These are phyloP conservation scores for Drepana falcataria DNA, from an alignment of 2,888 invertebrate species.

Conservation along the genomic window DNA sequence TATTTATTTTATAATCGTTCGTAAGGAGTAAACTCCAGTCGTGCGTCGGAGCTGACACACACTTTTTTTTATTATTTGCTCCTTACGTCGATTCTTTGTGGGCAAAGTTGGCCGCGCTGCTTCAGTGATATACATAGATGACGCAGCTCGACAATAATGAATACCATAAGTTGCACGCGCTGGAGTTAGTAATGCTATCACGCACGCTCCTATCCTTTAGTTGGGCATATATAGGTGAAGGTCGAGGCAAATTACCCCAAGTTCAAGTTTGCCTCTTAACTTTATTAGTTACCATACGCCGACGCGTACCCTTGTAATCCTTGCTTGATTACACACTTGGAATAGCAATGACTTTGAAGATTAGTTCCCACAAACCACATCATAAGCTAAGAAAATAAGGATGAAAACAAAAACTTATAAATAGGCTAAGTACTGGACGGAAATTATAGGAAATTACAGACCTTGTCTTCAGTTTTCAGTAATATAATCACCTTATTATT, in stretches of 20 bases:
- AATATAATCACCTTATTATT: too few species aligned
- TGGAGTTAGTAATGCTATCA: not conserved
- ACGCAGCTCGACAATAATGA: not conserved
- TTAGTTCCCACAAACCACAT: not conserved
- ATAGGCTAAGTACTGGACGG: too few species aligned
- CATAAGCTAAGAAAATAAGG: not conserved
- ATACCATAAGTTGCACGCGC: not conserved
- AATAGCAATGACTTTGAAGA: slow-evolving; percentile 5
- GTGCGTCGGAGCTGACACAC: too few species aligned
- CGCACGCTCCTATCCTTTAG: not conserved
- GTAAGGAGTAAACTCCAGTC: too few species aligned
- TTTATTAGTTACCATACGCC: slow-evolving; percentile 17
- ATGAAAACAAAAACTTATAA: not conserved
- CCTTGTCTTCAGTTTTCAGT: too few species aligned
- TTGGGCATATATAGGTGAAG: not conserved
- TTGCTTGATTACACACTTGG: slow-evolving; percentile 5
- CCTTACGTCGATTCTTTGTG: too few species aligned
- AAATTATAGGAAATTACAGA: too few species aligned
- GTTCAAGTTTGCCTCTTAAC: slow-evolving; percentile 17
- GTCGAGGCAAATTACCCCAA: slow-evolving; percentile 15
- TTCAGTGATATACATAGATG: not conserved
- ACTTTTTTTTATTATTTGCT: too few species aligned
- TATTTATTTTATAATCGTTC: too few species aligned
- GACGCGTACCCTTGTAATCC: slow-evolving; percentile 14
- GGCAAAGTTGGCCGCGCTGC: too few species aligned